Evolutionary conservation across 2,797 vertebrate species (phyloP), one percentile per base, ranked within the genome.

Genomic region (Crocidura indochinensis): DNA sequence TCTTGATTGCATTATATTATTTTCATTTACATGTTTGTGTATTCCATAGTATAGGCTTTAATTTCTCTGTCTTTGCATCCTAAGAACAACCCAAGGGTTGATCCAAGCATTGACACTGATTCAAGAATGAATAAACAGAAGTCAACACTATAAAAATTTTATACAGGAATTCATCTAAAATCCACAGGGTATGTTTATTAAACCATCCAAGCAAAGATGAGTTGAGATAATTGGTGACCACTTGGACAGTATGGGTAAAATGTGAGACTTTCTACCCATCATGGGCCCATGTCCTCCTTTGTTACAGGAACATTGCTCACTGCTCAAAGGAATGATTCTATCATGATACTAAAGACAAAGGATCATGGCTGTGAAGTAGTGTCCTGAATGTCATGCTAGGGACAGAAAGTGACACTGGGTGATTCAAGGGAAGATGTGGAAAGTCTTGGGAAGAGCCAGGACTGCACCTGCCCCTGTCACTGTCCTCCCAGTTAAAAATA

Each of bases 141-240:
- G 46, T 53, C 68, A 46, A 72, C 27, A 26, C 49, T 69, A 22
- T 82, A 56, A 31, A 31, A 15, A 88, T 62, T 79, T 72, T 62
- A 15, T 11, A 62, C 76, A 85, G 10, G 60, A 20, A 17, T 84
- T 88, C 69, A 38, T 86, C 74, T 84, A 44, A 92, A 93, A 81
- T 67, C 62, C 60, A 1, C 5, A 47, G 22, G 72, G 7, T 10
- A 47, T 72, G 4, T 51, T 93, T 72, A 31, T 84, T 90, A 86
- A 86, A 22, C 83, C 26, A 56, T 22, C 14, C 56, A 80, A 56
- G 56, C 79, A 19, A 76, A 68, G 31, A 76, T 8, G 76, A 10
- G 51, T 77, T 80, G 12, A 65, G 31, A 74, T 11, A 73, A 75
- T n/a, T 79, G 8, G 27, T 73, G 69, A 67, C 75, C 49, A 56